Base-by-base conservation (phyloP, 2,888 invertebrate species). In the Plebejus argus region DNA sequence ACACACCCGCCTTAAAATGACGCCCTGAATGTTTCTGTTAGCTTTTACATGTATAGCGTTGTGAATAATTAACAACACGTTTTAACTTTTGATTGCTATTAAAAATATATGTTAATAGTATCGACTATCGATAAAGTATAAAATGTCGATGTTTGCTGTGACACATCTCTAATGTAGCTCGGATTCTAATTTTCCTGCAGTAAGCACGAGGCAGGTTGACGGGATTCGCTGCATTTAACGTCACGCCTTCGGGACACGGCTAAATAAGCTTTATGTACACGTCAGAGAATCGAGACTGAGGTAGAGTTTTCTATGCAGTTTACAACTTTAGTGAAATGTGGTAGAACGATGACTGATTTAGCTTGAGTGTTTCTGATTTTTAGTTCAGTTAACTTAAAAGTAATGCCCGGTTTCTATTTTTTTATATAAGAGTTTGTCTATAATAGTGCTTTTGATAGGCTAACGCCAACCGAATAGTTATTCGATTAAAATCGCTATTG, bases 161-260 rank as follows among this genome's bases (percentile, higher is more conserved):
- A n/a, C 18, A 12, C 70, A 39, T 28, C 71, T n/a, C 23, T 20
- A 53, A 12, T 77, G 77, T 78, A 81, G 81, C 78, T 35, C 66
- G 77, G 77, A 80, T 82, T 80, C 79, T 79, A 82, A 82, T 82
- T 79, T 80, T 79, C 79, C 78, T 76, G 76, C 79, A 74, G 77
- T 78, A 78, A 80, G 76, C 80, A 78, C 28, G 28, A 28, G 66
- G 66, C 33, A 66, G 66, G 28, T 66, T 28, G 66, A 28, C 75
- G 76, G 78, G 79, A 78, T 78, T 78, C 77, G 78, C 74, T 70
- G 79, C 78, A 79, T 80, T 77, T 78, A 78, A 76, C 79, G 71
- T 79, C 76, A 49, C 45, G 71, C 33, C 74, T 58, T 28, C 45
- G 76, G n/a, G 49, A 70, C 66, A 35, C 28, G 71, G 49, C 58